Evolutionary conservation across 2,113 vertebrate species (phyloP).

Genomic region (Petrocephalus microphthalmus): DNA sequence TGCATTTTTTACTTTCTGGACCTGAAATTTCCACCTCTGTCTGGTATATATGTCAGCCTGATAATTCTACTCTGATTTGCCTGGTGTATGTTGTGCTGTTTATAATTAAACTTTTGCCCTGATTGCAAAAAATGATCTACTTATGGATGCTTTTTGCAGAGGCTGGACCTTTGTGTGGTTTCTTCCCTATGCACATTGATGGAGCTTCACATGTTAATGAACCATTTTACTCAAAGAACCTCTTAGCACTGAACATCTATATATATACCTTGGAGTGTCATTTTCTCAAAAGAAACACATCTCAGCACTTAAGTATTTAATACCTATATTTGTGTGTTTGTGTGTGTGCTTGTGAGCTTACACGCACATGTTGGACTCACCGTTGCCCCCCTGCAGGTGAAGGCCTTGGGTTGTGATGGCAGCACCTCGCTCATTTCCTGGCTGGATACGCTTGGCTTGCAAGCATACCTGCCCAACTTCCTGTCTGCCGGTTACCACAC

Average conservation of each 20-base stretch:
- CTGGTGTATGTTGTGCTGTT: not conserved
- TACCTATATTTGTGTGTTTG: not conserved
- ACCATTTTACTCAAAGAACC: not conserved
- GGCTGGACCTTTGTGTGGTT: not conserved
- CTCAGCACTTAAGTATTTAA: not conserved
- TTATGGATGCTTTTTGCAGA: not conserved
- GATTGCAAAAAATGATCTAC: not conserved
- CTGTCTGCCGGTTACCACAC: conserved; percentile 87
- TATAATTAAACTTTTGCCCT: not conserved
- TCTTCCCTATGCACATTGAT: not conserved
- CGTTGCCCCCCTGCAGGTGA: conserved; percentile 65
- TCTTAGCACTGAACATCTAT: not conserved
- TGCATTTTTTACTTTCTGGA: not conserved
- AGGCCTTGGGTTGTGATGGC: conserved; percentile 80
- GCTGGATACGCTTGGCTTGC: conserved; percentile 84
- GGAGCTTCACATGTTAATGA: not conserved
- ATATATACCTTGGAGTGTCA: not conserved
- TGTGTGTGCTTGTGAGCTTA: not conserved
- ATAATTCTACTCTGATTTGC: not conserved
- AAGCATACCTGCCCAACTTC: conserved; percentile 88
- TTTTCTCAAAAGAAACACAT: not conserved
- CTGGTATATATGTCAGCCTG: not conserved
- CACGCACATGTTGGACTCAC: conserved; percentile 16
- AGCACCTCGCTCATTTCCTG: conserved; percentile 80
- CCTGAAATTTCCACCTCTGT: not conserved